Evolutionary conservation across 2,113 vertebrate species (phyloP), one percentile per base, ranked within the genome.

Genomic region (Xiphorhynchus elegans): DNA sequence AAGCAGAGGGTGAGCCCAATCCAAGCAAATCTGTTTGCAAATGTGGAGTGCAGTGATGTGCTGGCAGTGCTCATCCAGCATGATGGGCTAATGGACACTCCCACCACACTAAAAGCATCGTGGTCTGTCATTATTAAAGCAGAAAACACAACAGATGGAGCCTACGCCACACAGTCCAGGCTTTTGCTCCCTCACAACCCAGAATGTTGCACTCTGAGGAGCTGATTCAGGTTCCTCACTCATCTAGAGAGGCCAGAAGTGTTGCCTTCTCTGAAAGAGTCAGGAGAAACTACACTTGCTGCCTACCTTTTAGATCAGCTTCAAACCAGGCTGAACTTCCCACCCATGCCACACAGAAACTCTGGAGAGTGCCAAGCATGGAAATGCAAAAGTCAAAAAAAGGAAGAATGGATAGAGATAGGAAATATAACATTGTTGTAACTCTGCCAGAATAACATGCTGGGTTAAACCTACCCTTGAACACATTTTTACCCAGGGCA

Each of bases 1-100:
- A 81, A 86, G 37, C 0, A 0, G 35, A 75, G 69, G 47, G 60
- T 16, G 44, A 87, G 44, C 52, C 62, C 73, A 84, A 72, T 50
- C 56, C 83, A 90, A 89, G 93, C 60, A 86, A 92, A 90, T 86
- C 76, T 95, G 90, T 92, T 96, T 93, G 83, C 83, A 87, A 96
- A 95, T 79, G 79, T 7, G 5, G 72, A 74, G 58, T 3, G 8
- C 82, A 90, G 73, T 1, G 3, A 37, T 0, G 0, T 60, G 69
- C 76, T 94, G 90, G 90, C 80, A 86, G 68, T 4, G 49, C 66
- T 89, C 78, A 75, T 73, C 60, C 83, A 33, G 44, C 44, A 23
- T 2, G 25, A 72, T 63, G 80, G 59, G 60, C 88, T 92, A 35
- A 46, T 0, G 40, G 83, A 86, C 93, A 81, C 92, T 93, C 88